Evolutionary conservation across 2,113 vertebrate species (phyloP), one percentile per base, ranked within the genome.

Genomic region (Meriones unguiculatus): DNA sequence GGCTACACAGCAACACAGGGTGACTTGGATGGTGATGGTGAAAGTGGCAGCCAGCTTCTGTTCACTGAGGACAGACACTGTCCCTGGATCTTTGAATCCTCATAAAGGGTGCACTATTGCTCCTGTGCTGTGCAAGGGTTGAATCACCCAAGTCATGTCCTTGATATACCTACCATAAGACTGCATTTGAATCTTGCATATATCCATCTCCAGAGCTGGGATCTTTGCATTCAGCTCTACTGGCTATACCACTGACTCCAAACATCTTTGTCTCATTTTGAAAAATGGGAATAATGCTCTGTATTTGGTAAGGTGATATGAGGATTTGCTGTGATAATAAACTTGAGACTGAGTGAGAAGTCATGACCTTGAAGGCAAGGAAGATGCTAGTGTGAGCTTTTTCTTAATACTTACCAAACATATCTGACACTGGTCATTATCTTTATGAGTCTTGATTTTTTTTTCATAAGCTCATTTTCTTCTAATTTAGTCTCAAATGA

Each of bases 401-500:
- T 7, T 50, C 54, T 50, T 50, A 72, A 77, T 78, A 80, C 65
- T 81, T 65, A 94, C 17, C 69, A 94, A 72, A 8, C 9, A 1
- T 32, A 30, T 62, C 13, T 86, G 65, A 35, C 0, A 0, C 54
- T 65, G 90, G 28, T 69, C 73, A 25, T 69, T 52, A 75, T 32
- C 28, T 91, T 90, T 64, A 32, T 87, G 62, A 95, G 64, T 18
- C 65, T 94, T 46, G 46, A 11, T 81, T 93, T 94, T 35, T 94
- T 35, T 93, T 30, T 82, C 64, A 87, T 89, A 65, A 72, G 5
- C 7, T 25, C 85, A 35, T 86, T 57, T 81, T 67, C 72, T 5
- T 84, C 57, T 59, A 46, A 46, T 65, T 85, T 30, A 32, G 41
- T 52, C 46, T 52, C 17, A 52, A 32, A 57, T 57, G 15, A 69